A percentile compares a stretch with the other conserved stretches of the same genome.
Evolutionary conservation across 1,140 invertebrate species (phyloP).

Genomic region (Caenorhabditis remanei): DNA sequence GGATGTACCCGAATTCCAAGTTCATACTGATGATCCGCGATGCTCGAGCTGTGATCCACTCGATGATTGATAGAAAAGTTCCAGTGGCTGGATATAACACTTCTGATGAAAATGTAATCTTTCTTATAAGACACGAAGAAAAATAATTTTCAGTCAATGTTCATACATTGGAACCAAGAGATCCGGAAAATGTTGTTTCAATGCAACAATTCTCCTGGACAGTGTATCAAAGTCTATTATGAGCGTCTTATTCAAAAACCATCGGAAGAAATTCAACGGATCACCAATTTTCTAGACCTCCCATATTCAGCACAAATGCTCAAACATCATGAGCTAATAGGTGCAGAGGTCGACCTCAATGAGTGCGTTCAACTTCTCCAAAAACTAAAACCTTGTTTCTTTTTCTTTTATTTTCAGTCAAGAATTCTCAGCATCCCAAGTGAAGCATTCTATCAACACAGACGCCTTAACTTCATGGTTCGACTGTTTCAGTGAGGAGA

Average conservation of each 20-base stretch:
- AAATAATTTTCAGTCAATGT: conserved; percentile 41
- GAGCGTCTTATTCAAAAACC: conserved; percentile 57
- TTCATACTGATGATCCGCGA: conserved; percentile 62
- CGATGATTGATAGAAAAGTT: conserved; percentile 58
- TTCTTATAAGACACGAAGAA: not conserved
- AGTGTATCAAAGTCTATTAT: conserved; percentile 57
- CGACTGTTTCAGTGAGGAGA: conserved; percentile 41
- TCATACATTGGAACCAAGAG: conserved; percentile 43
- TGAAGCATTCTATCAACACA: conserved; percentile 2
- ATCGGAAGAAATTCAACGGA: conserved; percentile 40
- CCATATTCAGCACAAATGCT: conserved; percentile 46
- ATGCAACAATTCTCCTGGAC: conserved; percentile 42
- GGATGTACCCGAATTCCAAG: conserved; percentile 45
- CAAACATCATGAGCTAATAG: conserved; percentile 55
- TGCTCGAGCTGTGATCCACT: conserved; percentile 53
- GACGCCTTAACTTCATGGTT: conserved; percentile 23
- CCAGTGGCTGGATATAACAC: conserved; percentile 54
- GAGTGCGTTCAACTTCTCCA: not conserved
- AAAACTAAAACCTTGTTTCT: not conserved
- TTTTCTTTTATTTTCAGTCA: not conserved
- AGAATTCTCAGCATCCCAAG: conserved; percentile 45
- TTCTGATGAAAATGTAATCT: conserved; percentile 19
- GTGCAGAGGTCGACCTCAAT: conserved; percentile 18
- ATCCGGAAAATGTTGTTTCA: conserved; percentile 47
- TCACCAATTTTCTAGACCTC: conserved; percentile 53